These are phyloP conservation scores for Oppia nitens DNA, from an alignment of 1,140 invertebrate species.

Conservation along the genomic window DNA sequence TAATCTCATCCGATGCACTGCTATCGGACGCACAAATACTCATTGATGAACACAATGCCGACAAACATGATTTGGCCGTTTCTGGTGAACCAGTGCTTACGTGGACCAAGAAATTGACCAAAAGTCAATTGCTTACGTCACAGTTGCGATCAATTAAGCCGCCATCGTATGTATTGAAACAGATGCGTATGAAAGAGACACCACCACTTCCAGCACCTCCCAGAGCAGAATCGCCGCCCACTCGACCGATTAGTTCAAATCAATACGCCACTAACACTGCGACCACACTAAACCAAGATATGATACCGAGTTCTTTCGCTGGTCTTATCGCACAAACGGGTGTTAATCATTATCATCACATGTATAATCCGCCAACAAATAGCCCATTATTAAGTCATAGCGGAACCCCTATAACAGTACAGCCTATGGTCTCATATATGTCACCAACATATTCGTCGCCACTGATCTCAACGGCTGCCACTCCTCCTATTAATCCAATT, in stretches of 20 bases:
- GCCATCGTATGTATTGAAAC: neutral
- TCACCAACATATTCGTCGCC: neutral
- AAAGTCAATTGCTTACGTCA: neutral
- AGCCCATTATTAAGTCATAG: no score
- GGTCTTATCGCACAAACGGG: conserved; percentile 15
- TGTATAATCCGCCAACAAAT: neutral
- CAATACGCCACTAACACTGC: conserved; percentile 10
- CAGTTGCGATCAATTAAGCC: neutral
- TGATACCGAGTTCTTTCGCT: conserved; percentile 14
- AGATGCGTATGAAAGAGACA: neutral
- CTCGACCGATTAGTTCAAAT: conserved; percentile 3
- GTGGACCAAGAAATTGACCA: conserved; percentile 21
- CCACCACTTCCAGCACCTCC: neutral
- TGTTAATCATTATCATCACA: neutral
- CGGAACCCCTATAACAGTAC: neutral
- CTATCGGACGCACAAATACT: conserved; percentile 66
- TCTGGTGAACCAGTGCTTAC: conserved; percentile 56
- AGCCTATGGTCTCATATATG: no score
- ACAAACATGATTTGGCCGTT: conserved; percentile 58
- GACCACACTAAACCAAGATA: conserved; percentile 5
- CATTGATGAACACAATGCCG: conserved; percentile 69
- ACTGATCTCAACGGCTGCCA: neutral
- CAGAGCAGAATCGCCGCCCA: conserved; percentile 11
- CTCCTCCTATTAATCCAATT: neutral
- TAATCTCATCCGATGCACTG: conserved; percentile 69